Base-by-base conservation (phyloP, 1,140 invertebrate species). In the Zaprionus gabonicus region DNA sequence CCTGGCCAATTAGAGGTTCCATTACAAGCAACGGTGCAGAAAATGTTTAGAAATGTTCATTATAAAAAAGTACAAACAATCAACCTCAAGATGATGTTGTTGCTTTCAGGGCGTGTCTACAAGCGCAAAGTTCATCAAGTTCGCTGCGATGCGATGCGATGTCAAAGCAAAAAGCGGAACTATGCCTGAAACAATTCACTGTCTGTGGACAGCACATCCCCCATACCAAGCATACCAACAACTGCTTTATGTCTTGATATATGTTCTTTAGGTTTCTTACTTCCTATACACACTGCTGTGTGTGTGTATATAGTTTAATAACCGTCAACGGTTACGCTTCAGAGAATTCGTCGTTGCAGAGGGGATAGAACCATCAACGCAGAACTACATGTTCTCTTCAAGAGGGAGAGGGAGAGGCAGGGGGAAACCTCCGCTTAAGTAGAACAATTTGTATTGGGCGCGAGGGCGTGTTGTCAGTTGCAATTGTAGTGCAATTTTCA, bases 241-340 rank as follows among this genome's bases (percentile, higher is more conserved):
- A 63, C 44, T 74, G 63, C 65, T 80, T 71, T 74, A 62, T 71
- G 72, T 66, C 41, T 66, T 76, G 57, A 68, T 82, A 71, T 76
- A 71, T 82, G 66, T 53, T 80, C 76, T 62, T 65, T 72, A 53
- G 70, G 25, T 70, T 41, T 59, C 51, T 23, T 58, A 67, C 56
- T 60, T 46, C 49, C 23, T 53, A 59, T 36, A 41, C 20, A 15
- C 20, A 20, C 20, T 20, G 20, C 20, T 20, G 20, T 46, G 27
- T 60, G 38, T 34, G 10, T 69, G 58, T 64, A 77, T 73, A 75
- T 76, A 82, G 79, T 86, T 86, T 87, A 82, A 82, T 86, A 86
- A 86, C 83, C 80, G 83, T 86, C 83, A 80, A 71, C 80, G 76
- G 83, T 87, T 86, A 68, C 77, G 83, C 83, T 67, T 80, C 68